These are phyloP conservation scores for Myotis davidii DNA, from an alignment of 2,113 vertebrate genomes.

Conservation along the genomic window DNA sequence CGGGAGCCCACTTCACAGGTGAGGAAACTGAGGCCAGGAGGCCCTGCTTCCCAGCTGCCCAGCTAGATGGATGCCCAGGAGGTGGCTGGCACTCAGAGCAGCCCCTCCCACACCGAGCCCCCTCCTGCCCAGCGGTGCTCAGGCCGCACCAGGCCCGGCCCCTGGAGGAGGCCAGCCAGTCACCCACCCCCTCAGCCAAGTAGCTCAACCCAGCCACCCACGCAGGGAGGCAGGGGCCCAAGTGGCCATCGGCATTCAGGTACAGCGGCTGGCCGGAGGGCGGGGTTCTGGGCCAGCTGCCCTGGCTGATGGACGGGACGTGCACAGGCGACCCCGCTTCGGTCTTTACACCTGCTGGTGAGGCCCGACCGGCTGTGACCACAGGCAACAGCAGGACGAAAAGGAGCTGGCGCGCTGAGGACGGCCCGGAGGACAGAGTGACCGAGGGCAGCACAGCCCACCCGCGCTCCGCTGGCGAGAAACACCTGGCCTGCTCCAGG, in stretches of 20 bases:
- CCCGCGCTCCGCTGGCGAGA: too few relatives aligned
- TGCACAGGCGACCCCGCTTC: rapidly evolving
- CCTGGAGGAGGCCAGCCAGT: background rate
- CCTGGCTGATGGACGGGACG: background rate
- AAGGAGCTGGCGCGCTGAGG: rapidly evolving
- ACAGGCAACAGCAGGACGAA: background rate
- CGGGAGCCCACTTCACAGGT: background rate
- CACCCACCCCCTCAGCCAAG: background rate
- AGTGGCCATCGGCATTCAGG: background rate
- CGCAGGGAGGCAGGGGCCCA: background rate
- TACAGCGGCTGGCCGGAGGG: too few relatives aligned
- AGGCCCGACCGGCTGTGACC: background rate
- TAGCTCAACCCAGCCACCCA: background rate
- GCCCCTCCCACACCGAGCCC: background rate
- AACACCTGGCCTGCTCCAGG: background rate
- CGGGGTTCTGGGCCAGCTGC: background rate
- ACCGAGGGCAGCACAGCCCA: too few relatives aligned
- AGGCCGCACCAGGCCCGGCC: too few relatives aligned
- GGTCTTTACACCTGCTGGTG: background rate
- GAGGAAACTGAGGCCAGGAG: background rate
- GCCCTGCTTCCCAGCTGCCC: background rate
- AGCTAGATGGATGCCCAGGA: too few relatives aligned
- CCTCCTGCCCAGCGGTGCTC: rapidly evolving
- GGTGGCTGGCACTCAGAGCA: background rate
- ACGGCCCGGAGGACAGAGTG: background rate